These are phyloP conservation scores for Melinopterus prodromus DNA, from an alignment of 2,888 invertebrate genomes.

Conservation along the genomic window DNA sequence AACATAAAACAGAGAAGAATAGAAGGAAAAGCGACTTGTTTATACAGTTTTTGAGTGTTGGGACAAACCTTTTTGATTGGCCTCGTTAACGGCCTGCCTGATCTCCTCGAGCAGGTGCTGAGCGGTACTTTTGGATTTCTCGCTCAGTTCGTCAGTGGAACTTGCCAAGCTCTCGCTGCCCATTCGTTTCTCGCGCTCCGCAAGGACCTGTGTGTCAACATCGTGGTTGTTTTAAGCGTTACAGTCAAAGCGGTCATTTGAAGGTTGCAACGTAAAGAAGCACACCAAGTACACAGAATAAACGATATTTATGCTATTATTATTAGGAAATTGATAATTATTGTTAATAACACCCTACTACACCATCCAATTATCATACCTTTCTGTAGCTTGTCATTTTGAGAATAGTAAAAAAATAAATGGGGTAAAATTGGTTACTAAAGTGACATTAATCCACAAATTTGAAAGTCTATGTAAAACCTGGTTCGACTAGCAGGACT, in stretches of 20 bases:
- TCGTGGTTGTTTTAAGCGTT: conserved; percentile 11
- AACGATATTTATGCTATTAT: neutral
- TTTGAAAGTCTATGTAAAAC: too few relatives aligned
- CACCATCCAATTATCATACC: neutral
- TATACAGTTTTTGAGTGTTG: neutral
- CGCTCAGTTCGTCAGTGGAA: conserved; percentile 71
- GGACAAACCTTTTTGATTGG: conserved; percentile 80
- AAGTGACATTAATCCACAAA: too few relatives aligned
- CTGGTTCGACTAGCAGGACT: too few relatives aligned
- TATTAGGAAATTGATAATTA: neutral
- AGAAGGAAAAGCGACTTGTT: neutral
- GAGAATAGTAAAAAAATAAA: neutral
- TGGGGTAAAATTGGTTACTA: too few relatives aligned
- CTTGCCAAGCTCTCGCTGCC: conserved; percentile 62
- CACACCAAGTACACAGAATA: neutral
- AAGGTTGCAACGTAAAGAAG: neutral
- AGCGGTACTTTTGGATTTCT: conserved; percentile 67
- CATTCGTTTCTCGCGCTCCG: conserved; percentile 82
- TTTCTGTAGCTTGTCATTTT: neutral
- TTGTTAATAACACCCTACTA: neutral
- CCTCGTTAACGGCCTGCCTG: conserved; percentile 87
- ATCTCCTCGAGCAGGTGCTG: conserved; percentile 89
- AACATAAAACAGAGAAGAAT: conserved; percentile 14
- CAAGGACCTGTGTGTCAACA: conserved; percentile 64
- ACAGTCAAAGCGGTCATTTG: neutral